Conservation (phyloP, 2,113 vertebrate species). For the Eptesicus fuscus region DNA sequence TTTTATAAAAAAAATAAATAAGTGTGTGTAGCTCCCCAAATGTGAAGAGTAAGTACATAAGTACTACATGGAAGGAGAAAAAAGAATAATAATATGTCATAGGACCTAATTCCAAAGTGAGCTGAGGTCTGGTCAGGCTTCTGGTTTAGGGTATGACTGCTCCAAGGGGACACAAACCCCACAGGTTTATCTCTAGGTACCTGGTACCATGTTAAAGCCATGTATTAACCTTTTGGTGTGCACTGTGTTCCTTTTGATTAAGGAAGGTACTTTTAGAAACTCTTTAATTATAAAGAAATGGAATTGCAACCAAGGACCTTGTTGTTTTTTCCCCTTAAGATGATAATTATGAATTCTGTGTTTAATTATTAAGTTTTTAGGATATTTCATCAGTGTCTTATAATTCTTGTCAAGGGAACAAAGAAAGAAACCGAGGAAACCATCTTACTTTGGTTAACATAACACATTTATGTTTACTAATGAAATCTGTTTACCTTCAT, state of each 20-base stretch:
- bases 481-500: conserved; percentile 86
- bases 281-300: not conserved
- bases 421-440: conserved; percentile 51
- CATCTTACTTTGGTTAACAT: conserved; percentile 59
- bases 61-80: not conserved
- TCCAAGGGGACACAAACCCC: not conserved
- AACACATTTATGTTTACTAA: conserved; percentile 79
- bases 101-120: not conserved
- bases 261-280: not conserved
- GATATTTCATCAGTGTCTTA: not conserved
- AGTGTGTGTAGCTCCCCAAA: not conserved
- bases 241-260: not conserved
- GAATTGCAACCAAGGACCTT: not conserved
- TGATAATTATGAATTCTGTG: not conserved
- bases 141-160: not conserved
- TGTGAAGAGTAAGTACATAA: not conserved
- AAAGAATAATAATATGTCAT: not conserved
- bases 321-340: not conserved
- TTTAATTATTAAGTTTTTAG: conserved; percentile 14
- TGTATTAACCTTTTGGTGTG: not conserved
- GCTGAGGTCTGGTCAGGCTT: not conserved
- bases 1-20: not conserved
- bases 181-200: not conserved
- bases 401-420: conserved; percentile 3
- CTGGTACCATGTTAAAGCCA: not conserved